phyloP scores from a whole-genome alignment of 2,888 invertebrate genomes.

The Heteromurus nitidus region DNA sequence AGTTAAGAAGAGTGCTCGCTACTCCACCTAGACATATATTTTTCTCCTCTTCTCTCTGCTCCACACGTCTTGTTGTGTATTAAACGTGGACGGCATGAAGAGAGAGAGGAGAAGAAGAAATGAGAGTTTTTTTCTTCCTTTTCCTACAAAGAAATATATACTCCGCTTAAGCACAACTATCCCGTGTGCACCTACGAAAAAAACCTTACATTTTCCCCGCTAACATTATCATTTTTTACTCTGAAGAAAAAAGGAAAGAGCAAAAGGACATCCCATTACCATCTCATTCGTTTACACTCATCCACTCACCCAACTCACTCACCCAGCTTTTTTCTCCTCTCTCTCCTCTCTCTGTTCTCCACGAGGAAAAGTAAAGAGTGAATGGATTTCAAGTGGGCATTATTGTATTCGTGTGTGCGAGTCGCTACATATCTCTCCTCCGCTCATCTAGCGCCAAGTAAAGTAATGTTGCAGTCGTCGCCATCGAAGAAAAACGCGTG shows the following conservation, averaged over 20 bases:
- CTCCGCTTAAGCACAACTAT: no score
- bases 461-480: no score
- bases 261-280: constrained; percentile 67
- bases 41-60: not conserved
- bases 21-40: no score
- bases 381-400: constrained; percentile 30
- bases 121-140: no score
- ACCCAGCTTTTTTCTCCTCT: constrained; percentile 34
- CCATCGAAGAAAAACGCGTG: no score
- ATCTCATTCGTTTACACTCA: constrained; percentile 66
- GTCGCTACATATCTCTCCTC: not conserved
- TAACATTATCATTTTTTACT: constrained; percentile 65
- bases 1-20: not conserved
- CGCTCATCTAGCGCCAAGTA: no score
- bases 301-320: constrained; percentile 55
- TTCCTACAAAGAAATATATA: no score
- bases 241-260: constrained; percentile 50
- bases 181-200: no score
- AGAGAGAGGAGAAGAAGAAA: no score
- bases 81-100: no score
- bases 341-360: not conserved
- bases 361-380: constrained; percentile 8
- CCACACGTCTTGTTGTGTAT: no score
- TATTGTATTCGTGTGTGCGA: constrained; percentile 5
- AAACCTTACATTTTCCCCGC: constrained; percentile 53